Percentiles rank a stretch among this genome's conserved stretches.
These are phyloP conservation scores for Sinohyriopsis cumingii DNA, from an alignment of 2,888 invertebrate genomes.

Conservation along the genomic window DNA sequence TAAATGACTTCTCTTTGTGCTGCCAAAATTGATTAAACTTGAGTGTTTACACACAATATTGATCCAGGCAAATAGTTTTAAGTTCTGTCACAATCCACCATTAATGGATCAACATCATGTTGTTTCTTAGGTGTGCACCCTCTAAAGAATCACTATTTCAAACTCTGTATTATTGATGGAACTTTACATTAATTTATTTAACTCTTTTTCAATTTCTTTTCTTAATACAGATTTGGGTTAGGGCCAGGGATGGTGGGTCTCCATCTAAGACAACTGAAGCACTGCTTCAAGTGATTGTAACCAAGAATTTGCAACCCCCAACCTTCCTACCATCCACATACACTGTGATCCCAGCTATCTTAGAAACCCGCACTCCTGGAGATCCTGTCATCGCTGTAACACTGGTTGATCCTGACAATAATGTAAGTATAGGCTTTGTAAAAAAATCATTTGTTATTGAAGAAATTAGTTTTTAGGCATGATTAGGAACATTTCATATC, in stretches of 20 bases:
- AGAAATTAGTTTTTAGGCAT: too few species aligned
- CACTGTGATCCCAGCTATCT: constrained; percentile 22
- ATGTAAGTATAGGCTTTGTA: constrained; percentile 32
- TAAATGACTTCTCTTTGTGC: too few species aligned
- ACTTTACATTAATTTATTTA: neutral
- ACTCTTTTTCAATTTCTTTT: constrained; percentile 29
- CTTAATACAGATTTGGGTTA: constrained; percentile 46
- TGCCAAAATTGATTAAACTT: too few species aligned
- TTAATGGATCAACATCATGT: too few species aligned
- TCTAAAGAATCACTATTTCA: too few species aligned
- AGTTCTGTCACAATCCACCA: too few species aligned
- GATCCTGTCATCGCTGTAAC: constrained; percentile 36
- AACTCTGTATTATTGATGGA: neutral
- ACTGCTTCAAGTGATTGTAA: constrained; percentile 41
- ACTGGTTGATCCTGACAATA: constrained; percentile 51
- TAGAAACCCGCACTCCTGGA: constrained; percentile 36
- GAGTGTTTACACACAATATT: too few species aligned
- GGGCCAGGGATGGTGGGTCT: constrained; percentile 11
- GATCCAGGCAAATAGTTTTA: too few species aligned
- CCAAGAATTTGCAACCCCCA: constrained; percentile 56
- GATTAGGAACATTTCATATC: too few species aligned
- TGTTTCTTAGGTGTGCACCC: too few species aligned
- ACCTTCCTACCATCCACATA: constrained; percentile 37
- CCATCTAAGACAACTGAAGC: constrained; percentile 34
- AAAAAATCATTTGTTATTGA: too few species aligned